Percentiles rank a stretch among this genome's conserved stretches.
Conservation (phyloP, 2,113 vertebrate species). For the Eurystomus gularis region DNA sequence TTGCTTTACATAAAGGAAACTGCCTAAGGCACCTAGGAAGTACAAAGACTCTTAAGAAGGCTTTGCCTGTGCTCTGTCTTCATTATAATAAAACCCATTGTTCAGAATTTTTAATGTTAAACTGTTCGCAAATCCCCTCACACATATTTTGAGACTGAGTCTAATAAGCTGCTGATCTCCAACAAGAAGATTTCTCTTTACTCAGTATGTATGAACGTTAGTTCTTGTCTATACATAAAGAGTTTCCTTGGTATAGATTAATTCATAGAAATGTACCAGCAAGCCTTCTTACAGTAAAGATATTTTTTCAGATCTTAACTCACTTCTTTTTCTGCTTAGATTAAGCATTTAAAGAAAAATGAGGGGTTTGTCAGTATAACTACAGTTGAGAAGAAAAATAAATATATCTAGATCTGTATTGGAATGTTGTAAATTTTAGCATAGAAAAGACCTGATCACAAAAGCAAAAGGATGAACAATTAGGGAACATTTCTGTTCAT, state of each 20-base stretch:
- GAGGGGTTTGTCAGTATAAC: background rate
- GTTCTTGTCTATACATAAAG: background rate
- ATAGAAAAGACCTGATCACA: background rate
- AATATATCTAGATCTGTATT: background rate
- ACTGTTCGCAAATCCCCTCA: background rate
- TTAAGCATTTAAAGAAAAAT: background rate
- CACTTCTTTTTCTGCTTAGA: background rate
- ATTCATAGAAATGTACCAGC: background rate
- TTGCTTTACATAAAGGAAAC: background rate
- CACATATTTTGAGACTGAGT: background rate
- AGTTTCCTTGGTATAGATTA: background rate
- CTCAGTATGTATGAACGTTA: background rate
- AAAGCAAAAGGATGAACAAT: background rate
- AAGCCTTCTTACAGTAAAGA: background rate
- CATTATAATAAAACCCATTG: background rate
- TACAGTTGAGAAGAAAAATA: background rate
- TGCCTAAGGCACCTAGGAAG: background rate
- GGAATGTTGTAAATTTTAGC: background rate
- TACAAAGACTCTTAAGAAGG: background rate
- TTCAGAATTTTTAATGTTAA: background rate
- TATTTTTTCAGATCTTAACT: background rate
- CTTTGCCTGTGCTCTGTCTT: background rate
- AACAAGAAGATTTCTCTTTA: background rate
- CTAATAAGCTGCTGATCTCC: background rate
- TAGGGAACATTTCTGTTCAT: background rate